Percentiles rank a stretch among this genome's conserved stretches.
These are phyloP conservation scores for Aromia moschata DNA, from an alignment of 2,888 invertebrate genomes.

Conservation along the genomic window DNA sequence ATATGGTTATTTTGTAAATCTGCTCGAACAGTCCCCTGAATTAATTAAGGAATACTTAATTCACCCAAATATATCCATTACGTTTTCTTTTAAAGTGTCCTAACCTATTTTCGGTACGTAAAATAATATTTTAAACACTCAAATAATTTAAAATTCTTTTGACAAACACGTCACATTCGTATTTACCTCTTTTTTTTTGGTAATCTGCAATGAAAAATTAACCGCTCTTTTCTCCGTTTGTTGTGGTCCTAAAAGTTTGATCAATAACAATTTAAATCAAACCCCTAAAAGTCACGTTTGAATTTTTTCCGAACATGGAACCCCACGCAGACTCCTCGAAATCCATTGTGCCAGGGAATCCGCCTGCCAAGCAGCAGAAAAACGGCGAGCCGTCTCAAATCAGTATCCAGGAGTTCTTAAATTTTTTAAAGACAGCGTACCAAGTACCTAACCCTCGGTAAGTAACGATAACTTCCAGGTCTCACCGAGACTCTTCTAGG, in stretches of 20 bases:
- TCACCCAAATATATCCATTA: no score
- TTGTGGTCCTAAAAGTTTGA: constrained; percentile 13
- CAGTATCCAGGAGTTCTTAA: constrained; percentile 75
- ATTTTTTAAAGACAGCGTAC: constrained; percentile 78
- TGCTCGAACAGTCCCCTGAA: no score
- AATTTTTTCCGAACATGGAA: constrained; percentile 3
- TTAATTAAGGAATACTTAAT: no score
- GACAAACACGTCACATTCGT: background rate
- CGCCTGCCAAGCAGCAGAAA: background rate
- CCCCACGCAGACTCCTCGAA: constrained; percentile 7
- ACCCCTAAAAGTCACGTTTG: no score
- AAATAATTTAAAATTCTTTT: no score
- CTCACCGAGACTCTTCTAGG: constrained; percentile 46
- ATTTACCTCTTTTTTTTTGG: background rate
- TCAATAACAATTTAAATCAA: constrained; percentile 14
- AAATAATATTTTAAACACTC: no score
- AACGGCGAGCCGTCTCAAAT: constrained; percentile 64
- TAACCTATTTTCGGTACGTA: no score
- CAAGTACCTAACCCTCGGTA: constrained; percentile 67
- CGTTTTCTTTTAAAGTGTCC: no score
- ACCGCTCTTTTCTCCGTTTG: background rate
- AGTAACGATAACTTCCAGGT: background rate
- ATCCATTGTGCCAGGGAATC: background rate
- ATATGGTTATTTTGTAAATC: no score
- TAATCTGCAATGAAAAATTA: background rate